Percentiles rank a stretch among this genome's conserved stretches.
Conservation (phyloP, 2,888 invertebrate species). For the Xestia xanthographa region DNA sequence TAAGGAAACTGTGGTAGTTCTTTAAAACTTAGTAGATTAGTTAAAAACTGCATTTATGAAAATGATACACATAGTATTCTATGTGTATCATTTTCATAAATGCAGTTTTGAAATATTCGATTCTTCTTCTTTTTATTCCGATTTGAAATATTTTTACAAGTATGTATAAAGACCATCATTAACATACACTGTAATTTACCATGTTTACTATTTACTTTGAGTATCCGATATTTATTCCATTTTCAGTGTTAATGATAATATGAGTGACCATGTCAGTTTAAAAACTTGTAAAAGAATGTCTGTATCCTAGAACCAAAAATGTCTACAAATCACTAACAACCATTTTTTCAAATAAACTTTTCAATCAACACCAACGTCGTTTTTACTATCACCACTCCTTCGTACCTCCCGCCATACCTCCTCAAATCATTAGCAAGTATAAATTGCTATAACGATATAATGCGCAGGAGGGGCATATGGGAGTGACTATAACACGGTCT, state of each 20-base stretch:
- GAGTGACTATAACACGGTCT: conserved; percentile 82
- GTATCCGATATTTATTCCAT: too few relatives aligned
- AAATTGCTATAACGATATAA: conserved; percentile 70
- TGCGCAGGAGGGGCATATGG: conserved; percentile 83
- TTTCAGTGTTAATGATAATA: too few relatives aligned
- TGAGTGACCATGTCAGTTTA: too few relatives aligned
- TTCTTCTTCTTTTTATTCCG: too few relatives aligned
- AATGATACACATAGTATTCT: neutral
- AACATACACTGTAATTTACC: too few relatives aligned
- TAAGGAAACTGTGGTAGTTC: neutral
- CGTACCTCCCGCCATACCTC: conserved; percentile 12
- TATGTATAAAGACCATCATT: neutral
- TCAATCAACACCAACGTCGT: neutral
- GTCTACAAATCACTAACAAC: neutral
- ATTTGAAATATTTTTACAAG: neutral
- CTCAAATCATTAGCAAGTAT: conserved; percentile 70
- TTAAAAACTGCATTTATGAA: neutral
- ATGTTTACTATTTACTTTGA: too few relatives aligned
- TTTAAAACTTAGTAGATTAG: neutral
- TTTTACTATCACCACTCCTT: conserved; percentile 34
- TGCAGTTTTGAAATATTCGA: too few relatives aligned
- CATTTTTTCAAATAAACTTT: conserved; percentile 18
- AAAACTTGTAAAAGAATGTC: too few relatives aligned
- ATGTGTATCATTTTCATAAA: too few relatives aligned
- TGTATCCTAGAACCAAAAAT: neutral